phyloP scores from a whole-genome alignment of 1,140 invertebrate species.

The Anoplophora glabripennis region DNA sequence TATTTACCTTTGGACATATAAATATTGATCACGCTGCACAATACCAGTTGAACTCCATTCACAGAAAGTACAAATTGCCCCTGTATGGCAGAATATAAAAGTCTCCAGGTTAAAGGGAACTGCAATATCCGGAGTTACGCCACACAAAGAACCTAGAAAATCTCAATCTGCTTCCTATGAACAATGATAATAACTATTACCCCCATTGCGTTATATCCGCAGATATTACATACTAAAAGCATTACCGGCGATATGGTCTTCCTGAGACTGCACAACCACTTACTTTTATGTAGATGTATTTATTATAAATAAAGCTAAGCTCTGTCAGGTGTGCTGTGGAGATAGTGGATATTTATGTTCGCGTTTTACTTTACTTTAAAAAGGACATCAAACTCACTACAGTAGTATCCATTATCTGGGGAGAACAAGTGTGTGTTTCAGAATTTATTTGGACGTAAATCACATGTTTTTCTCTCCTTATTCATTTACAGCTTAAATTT shows the following conservation, averaged over 20 bases:
- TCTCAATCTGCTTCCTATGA: not conserved
- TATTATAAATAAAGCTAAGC: not conserved
- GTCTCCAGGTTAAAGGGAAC: not conserved
- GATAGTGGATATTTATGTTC: not conserved
- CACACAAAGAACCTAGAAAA: not conserved
- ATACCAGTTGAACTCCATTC: conserved; percentile 10
- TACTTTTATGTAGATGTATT: not conserved
- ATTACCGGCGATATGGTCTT: conserved; percentile 8
- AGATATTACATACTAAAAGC: conserved; percentile 3
- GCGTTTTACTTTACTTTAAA: conserved; percentile 8
- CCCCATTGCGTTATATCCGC: conserved; percentile 3
- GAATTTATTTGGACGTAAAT: no score
- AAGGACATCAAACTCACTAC: no score
- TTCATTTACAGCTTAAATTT: no score
- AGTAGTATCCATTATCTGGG: no score
- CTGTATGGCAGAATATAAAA: conserved; percentile 1
- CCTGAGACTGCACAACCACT: not conserved
- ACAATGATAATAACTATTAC: conserved; percentile 10
- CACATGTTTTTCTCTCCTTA: no score
- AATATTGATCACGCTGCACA: conserved; percentile 5
- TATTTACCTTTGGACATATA: not conserved
- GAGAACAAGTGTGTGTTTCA: no score
- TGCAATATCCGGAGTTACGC: conserved; percentile 2
- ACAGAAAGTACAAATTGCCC: not conserved
- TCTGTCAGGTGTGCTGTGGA: no score